Conservation (phyloP, 2,888 invertebrate species). For the Sminthurinus aureus region DNA sequence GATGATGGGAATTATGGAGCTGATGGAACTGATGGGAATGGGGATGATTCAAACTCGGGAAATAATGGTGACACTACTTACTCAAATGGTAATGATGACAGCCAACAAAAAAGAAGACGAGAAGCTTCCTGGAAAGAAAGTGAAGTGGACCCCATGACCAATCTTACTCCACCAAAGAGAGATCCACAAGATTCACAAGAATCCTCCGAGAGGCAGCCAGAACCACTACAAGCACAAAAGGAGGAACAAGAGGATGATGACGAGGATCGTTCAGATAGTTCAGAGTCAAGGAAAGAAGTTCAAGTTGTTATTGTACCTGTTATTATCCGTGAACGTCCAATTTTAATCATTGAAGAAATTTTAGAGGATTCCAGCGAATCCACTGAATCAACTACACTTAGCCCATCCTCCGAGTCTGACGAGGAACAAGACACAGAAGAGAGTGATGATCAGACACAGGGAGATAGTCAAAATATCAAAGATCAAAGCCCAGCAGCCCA, state of each 20-base stretch:
- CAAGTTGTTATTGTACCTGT: constrained; percentile 22
- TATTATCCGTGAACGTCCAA: constrained; percentile 1
- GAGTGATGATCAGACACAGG: neutral
- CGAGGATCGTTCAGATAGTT: neutral
- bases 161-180: neutral
- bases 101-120: neutral
- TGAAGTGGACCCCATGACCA: neutral
- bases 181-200: neutral
- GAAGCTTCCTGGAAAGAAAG: neutral
- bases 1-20: neutral
- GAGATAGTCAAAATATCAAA: neutral
- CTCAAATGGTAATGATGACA: neutral
- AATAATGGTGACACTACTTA: neutral
- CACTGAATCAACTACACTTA: neutral
- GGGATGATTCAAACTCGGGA: neutral
- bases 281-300: neutral
- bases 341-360: constrained; percentile 19
- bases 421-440: neutral
- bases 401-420: neutral
- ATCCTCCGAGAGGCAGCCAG: neutral
- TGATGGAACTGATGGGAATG: too few species aligned
- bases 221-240: neutral
- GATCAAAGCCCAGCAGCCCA: neutral
- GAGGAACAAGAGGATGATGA: neutral
- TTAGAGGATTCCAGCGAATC: neutral